Percentiles rank a stretch among this genome's conserved stretches.
Conservation (phyloP, 2,797 vertebrate species). For the Hafferia zeledoni region DNA sequence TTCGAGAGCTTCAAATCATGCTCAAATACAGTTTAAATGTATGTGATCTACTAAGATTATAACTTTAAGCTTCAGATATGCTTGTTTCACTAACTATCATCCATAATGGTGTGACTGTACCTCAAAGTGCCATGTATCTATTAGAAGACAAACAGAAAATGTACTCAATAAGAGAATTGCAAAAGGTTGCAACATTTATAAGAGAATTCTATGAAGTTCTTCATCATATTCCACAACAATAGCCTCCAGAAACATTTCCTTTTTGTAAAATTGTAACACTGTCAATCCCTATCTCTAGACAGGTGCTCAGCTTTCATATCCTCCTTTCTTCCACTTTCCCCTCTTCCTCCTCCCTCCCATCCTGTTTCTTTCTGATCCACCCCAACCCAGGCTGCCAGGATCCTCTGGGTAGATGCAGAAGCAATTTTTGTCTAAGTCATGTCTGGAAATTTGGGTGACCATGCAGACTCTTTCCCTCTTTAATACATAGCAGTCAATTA, state of each 20-base stretch:
- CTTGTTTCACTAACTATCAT: not conserved
- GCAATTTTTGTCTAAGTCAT: not conserved
- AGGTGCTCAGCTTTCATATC: not conserved
- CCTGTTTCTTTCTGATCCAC: not conserved
- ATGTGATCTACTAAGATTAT: not conserved
- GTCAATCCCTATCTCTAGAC: not conserved
- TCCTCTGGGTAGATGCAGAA: not conserved
- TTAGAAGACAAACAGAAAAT: not conserved
- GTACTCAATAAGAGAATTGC: not conserved
- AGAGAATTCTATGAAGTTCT: not conserved
- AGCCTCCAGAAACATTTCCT: accelerated
- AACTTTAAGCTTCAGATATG: not conserved
- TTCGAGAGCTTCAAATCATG: not conserved
- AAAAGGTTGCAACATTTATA: not conserved
- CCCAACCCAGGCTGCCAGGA: not conserved
- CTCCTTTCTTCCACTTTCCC: not conserved
- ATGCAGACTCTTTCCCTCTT: not conserved
- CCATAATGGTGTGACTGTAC: not conserved
- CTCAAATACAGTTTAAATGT: not conserved
- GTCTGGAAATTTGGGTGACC: not conserved
- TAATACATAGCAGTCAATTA: not conserved
- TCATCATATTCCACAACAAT: not conserved
- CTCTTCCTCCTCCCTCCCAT: not conserved
- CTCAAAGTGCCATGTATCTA: not conserved
- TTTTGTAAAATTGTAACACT: not conserved